These are phyloP conservation scores for Druceiella hillmani DNA, from an alignment of 2,888 invertebrate genomes.

Conservation along the genomic window DNA sequence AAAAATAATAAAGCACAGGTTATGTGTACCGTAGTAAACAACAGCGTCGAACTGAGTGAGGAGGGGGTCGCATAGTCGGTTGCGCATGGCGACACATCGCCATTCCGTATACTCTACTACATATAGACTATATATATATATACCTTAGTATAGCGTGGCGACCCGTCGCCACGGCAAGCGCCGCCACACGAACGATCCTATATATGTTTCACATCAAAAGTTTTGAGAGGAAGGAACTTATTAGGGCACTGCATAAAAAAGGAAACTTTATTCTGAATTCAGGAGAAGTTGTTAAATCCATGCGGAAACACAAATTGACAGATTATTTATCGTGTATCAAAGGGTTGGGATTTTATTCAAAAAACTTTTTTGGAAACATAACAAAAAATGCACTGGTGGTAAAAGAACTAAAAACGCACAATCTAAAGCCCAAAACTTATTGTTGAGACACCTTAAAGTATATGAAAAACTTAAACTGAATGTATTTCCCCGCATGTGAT, in stretches of 20 bases:
- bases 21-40: no score
- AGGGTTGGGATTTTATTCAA: conserved; percentile 25
- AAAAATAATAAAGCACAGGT: no score
- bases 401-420: conserved; percentile 20
- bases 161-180: no score
- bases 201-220: conserved; percentile 21
- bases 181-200: no score
- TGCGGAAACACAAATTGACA: conserved; percentile 20
- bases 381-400: conserved; percentile 16
- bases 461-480: conserved; percentile 27
- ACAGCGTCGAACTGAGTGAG: no score
- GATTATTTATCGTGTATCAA: conserved; percentile 23
- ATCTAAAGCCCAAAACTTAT: conserved; percentile 27
- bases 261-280: conserved; percentile 25
- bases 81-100: no score
- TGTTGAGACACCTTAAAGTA: conserved; percentile 24
- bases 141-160: no score
- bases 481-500: conserved; percentile 25
- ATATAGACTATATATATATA: no score
- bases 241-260: conserved; percentile 25
- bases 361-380: conserved; percentile 24
- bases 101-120: no score
- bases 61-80: no score
- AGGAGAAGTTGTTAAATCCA: conserved; percentile 21
- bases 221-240: conserved; percentile 15